Evolutionary conservation across 2,888 invertebrate species (phyloP), one percentile per base, ranked within the genome.

Genomic region (Meiosimyza decipiens): DNA sequence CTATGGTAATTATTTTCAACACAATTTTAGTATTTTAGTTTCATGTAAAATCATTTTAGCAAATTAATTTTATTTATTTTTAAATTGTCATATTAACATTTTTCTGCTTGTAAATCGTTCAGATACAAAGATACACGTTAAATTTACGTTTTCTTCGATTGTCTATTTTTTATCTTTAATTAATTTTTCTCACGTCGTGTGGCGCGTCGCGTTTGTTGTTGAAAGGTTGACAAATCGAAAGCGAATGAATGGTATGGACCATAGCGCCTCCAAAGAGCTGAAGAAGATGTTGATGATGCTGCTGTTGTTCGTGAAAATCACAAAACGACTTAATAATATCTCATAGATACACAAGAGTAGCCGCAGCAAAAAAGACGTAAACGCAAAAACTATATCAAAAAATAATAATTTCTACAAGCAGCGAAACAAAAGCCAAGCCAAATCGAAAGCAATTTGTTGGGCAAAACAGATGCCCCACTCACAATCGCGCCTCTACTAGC

Each of bases 221-320:
- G 76, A 77, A 77, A 75, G 79, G 80, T 81, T 81, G 81, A 82
- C 82, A 82, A 80, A 80, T 79, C 78, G 77, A 75, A 77, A 76
- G 75, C 79, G 81, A 81, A 80, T 82, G 80, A 80, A 77, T 76
- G 33, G 15, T 12, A 67, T 47, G 40, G 55, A 40, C 52, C 40
- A 54, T 49, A 18, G 51, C 52, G 51, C 52, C 33, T 62, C 57
- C 49, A 57, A 49, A 50, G 28, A 62, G 47, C 54, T 28, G 70
- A 52, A 60, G 62, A 70, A 52, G 62, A 55, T 70, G 47, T 15
- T 62, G 50, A n/a, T 49, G 55, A 16, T 40, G 40, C 40, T 40
- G 6, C 9, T 40, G 6, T 40, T 40, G 40, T 40, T 40, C 40
- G 40, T 40, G 40, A 74, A 76, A 66, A 72, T 40, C n/a, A 68